Conservation (phyloP, 2,113 vertebrate species). For the Gobio gobio region DNA sequence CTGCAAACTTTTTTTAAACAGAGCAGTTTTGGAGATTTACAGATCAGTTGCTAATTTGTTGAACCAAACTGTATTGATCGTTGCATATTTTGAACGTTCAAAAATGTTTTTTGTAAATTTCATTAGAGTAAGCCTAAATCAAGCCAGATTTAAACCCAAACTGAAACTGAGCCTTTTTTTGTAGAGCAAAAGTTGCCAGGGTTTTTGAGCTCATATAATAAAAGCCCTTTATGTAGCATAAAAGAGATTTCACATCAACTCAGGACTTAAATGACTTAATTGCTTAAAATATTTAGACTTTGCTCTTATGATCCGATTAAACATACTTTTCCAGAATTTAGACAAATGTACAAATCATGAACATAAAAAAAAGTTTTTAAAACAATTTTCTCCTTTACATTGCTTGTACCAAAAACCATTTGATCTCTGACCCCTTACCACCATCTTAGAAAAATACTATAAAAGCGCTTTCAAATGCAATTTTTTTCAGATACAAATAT, state of each 20-base stretch:
- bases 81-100: not conserved
- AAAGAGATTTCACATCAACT: not conserved
- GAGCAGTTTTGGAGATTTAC: not conserved
- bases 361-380: slow-evolving; percentile 51
- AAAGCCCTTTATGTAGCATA: slow-evolving; percentile 14
- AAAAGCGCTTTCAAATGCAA: slow-evolving; percentile 76
- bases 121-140: not conserved
- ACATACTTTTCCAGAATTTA: not conserved
- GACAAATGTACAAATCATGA: slow-evolving; percentile 55
- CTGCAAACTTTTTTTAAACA: not conserved
- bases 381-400: slow-evolving; percentile 54
- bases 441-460: slow-evolving; percentile 81
- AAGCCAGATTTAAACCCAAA: not conserved
- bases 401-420: slow-evolving; percentile 66
- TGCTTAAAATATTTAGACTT: not conserved
- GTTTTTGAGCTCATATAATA: not conserved
- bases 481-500: slow-evolving; percentile 76
- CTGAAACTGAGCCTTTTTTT: not conserved
- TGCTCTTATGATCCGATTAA: not conserved
- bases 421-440: slow-evolving; percentile 73
- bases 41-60: not conserved
- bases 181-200: not conserved
- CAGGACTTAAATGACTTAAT: not conserved
- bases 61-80: not conserved
- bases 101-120: not conserved